Conservation (phyloP, 2,888 invertebrate genomes). For the Stenotaenia linearis region DNA sequence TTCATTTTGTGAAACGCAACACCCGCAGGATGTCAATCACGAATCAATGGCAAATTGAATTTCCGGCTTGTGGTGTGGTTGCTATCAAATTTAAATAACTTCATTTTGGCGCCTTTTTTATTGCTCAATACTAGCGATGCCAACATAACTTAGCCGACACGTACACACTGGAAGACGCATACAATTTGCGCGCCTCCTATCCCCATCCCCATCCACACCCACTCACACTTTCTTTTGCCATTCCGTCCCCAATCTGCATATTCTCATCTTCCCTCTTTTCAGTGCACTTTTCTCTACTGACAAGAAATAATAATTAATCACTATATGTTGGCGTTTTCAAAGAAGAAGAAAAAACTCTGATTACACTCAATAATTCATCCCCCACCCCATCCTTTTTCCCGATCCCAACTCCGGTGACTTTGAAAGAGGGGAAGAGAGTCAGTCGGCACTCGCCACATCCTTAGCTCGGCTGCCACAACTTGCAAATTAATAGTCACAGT, state of each 20-base stretch:
- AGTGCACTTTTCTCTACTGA: not conserved
- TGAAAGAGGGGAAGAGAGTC: not conserved
- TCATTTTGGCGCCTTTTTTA: constrained; percentile 9
- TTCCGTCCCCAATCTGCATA: not conserved
- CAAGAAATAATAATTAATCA: constrained; percentile 26
- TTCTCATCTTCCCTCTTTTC: constrained; percentile 20
- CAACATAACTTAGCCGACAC: constrained; percentile 4
- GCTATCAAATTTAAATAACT: constrained; percentile 26
- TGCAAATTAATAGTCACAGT: constrained; percentile 12
- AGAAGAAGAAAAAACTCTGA: constrained; percentile 12
- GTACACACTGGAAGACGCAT: not conserved
- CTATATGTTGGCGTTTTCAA: constrained; percentile 2
- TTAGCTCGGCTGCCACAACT: constrained; percentile 19
- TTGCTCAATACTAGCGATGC: not conserved
- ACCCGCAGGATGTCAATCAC: constrained; percentile 33
- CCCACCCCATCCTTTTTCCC: not conserved
- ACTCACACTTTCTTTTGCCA: not conserved
- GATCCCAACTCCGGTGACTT: not conserved
- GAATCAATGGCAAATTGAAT: constrained; percentile 34
- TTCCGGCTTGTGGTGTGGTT: constrained; percentile 28
- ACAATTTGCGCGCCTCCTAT: not conserved
- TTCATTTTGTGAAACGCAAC: constrained; percentile 21
- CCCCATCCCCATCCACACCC: not conserved
- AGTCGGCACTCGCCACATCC: constrained; percentile 8
- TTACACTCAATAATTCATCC: constrained; percentile 23